A percentile compares a stretch with the other conserved stretches of the same genome.
Conservation (phyloP, 2,113 vertebrate genomes). For the Percopsis transmontana region DNA sequence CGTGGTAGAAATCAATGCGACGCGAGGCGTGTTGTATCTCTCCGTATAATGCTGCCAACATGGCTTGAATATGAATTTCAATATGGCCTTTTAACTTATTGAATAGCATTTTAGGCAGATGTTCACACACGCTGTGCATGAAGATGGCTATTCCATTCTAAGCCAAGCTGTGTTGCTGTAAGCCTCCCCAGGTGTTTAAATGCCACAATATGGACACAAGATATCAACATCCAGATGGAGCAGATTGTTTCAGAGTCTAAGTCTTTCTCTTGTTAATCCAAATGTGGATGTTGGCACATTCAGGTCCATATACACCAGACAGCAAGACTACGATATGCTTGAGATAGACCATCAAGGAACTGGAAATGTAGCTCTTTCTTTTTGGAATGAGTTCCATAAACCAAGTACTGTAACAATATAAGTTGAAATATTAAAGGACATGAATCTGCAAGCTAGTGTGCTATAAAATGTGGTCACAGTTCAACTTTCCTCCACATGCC, state of each 20-base stretch:
- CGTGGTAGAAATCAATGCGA: slow-evolving; percentile 4
- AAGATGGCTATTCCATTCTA: slow-evolving; percentile 6
- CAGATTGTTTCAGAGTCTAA: slow-evolving; percentile 12
- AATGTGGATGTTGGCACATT: too few relatives aligned
- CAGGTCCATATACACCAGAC: too few relatives aligned
- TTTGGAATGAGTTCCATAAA: too few relatives aligned
- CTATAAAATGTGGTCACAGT: too few relatives aligned
- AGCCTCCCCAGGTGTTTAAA: slow-evolving; percentile 29
- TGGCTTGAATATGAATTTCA: slow-evolving; percentile 36
- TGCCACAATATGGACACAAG: slow-evolving; percentile 26
- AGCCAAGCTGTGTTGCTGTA: background rate
- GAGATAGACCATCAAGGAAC: too few relatives aligned
- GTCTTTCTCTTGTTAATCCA: too few relatives aligned
- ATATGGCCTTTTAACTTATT: slow-evolving; percentile 34
- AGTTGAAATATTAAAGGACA: too few relatives aligned
- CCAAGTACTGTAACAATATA: too few relatives aligned
- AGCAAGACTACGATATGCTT: too few relatives aligned
- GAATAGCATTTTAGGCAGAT: slow-evolving; percentile 17
- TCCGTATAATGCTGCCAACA: slow-evolving; percentile 14
- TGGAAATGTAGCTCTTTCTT: too few relatives aligned
- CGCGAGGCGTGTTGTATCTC: slow-evolving; percentile 19
- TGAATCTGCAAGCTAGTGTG: too few relatives aligned
- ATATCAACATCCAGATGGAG: slow-evolving; percentile 45
- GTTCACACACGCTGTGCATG: slow-evolving; percentile 11
- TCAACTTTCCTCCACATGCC: too few relatives aligned